Conservation (phyloP, 2,797 vertebrate species). For the Poeciliopsis paucimaculata region DNA sequence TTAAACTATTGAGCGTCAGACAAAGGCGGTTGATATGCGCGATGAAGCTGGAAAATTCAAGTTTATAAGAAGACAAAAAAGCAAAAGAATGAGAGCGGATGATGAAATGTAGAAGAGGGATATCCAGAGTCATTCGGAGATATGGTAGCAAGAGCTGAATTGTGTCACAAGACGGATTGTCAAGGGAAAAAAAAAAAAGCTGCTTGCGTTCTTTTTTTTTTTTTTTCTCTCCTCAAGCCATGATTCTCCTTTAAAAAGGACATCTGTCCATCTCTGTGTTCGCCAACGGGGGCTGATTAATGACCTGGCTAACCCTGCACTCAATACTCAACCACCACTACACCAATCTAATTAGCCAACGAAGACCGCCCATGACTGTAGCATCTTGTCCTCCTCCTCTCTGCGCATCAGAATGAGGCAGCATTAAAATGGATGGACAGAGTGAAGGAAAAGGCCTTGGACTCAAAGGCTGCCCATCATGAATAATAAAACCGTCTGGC, state of each 20-base stretch:
- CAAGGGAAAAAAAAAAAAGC: constrained; percentile 13
- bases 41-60: constrained; percentile 10
- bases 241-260: constrained; percentile 54
- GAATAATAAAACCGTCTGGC: constrained; percentile 74
- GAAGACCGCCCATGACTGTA: constrained; percentile 46
- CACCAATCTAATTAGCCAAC: constrained; percentile 73
- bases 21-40: constrained; percentile 36
- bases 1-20: constrained; percentile 51
- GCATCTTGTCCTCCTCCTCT: constrained; percentile 47
- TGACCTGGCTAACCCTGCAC: constrained; percentile 66
- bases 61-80: constrained; percentile 21
- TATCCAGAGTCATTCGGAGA: background rate
- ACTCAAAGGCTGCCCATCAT: constrained; percentile 66
- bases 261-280: constrained; percentile 64
- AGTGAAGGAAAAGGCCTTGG: constrained; percentile 51
- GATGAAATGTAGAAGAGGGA: background rate
- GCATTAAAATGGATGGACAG: constrained; percentile 73
- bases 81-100: background rate
- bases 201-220: constrained; percentile 20
- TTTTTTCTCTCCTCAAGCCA: constrained; percentile 25
- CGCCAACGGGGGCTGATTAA: constrained; percentile 63
- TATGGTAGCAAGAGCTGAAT: background rate
- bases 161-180: background rate
- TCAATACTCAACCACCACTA: constrained; percentile 60
- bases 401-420: constrained; percentile 61